These are phyloP conservation scores for Galbula dea DNA, from an alignment of 2,113 vertebrate species.

Conservation along the genomic window DNA sequence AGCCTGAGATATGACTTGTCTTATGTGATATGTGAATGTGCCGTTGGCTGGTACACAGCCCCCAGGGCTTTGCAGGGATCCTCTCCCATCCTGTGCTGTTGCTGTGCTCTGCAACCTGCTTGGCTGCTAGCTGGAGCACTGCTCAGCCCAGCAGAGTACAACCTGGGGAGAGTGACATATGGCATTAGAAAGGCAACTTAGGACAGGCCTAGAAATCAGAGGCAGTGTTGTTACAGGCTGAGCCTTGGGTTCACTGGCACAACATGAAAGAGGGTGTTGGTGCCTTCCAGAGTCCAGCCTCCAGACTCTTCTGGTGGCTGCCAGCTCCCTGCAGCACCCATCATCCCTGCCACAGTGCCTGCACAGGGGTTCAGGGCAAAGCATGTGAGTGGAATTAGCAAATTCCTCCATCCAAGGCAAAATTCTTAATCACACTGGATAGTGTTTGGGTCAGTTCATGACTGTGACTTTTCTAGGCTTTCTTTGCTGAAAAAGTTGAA, in stretches of 20 bases:
- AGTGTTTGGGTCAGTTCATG: background rate
- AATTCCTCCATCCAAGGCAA: background rate
- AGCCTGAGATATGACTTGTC: background rate
- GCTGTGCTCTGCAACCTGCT: background rate
- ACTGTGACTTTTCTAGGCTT: background rate
- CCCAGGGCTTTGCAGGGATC: background rate
- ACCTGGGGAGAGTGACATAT: background rate
- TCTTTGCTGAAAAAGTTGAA: background rate
- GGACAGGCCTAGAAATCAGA: constrained; percentile 3
- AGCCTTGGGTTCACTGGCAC: background rate
- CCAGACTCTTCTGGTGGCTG: background rate
- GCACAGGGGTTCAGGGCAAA: background rate
- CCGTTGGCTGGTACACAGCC: background rate
- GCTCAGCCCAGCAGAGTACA: background rate
- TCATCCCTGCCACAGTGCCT: background rate
- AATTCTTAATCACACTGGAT: background rate
- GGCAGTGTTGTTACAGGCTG: background rate
- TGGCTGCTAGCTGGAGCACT: background rate
- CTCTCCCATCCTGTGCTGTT: background rate
- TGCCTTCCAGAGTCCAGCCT: background rate
- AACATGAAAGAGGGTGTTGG: background rate
- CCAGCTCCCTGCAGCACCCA: background rate
- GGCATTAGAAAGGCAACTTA: constrained; percentile 6
- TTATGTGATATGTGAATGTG: rapidly evolving
- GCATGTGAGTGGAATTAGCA: background rate